Percentiles rank a stretch among this genome's conserved stretches.
Conservation (phyloP, 1,140 invertebrate genomes). For the Drosophila nigromelanica region DNA sequence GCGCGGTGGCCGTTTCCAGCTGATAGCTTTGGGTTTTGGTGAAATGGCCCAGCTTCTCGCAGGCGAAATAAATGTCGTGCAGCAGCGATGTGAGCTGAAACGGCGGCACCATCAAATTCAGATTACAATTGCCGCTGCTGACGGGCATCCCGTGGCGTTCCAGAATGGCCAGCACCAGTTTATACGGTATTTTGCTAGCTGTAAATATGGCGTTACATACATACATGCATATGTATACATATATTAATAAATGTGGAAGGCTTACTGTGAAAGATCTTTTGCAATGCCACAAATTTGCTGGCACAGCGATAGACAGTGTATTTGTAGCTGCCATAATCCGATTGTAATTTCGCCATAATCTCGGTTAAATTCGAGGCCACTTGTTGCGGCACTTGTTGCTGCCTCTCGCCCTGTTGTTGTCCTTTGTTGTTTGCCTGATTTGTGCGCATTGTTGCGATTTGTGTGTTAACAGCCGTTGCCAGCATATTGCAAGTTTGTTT, state of each 20-base stretch:
- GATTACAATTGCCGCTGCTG: constrained; percentile 39
- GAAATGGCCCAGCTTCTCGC: constrained; percentile 78
- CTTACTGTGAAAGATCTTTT: constrained; percentile 78
- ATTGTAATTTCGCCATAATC: constrained; percentile 66
- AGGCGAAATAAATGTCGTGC: constrained; percentile 78
- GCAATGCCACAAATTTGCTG: constrained; percentile 69
- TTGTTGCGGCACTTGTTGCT: constrained; percentile 53
- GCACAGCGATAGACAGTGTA: constrained; percentile 82
- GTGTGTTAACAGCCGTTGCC: constrained; percentile 12
- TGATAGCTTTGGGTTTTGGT: constrained; percentile 52
- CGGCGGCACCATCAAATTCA: constrained; percentile 75
- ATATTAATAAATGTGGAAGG: constrained; percentile 1
- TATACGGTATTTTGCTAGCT: constrained; percentile 77
- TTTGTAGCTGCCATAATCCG: constrained; percentile 70
- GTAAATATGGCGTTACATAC: constrained; percentile 1
- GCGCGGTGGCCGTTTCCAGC: constrained; percentile 56
- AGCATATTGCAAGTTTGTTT: constrained; percentile 3
- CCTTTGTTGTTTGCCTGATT: constrained; percentile 52
- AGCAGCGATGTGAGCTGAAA: constrained; percentile 77
- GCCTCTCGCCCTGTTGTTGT: constrained; percentile 30
- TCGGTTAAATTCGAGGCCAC: constrained; percentile 40
- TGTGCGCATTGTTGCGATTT: constrained; percentile 50
- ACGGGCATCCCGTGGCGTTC: constrained; percentile 67
- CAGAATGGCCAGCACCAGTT: constrained; percentile 70
- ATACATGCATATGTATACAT: neutral